Base-by-base conservation (phyloP, 2,797 vertebrate species). In the Nothura maculosa region DNA sequence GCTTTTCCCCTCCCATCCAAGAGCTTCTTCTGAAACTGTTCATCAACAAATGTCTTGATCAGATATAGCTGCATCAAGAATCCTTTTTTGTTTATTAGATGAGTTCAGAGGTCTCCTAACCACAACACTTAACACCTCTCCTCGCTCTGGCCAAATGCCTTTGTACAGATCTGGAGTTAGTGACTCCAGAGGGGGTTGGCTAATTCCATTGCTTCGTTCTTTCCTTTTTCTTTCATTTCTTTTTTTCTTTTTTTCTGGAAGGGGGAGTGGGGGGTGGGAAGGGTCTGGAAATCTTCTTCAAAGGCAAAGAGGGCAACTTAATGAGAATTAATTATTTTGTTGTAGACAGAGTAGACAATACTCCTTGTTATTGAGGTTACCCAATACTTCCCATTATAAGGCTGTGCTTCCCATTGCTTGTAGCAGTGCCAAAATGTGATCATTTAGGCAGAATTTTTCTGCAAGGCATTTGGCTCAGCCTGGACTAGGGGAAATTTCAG, bases 401-500 rank as follows among this genome's bases (percentile, higher is more conserved):
- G 12, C 43, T 74, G 25, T 32, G 34, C 76, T 90, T 95, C 43
- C 67, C 28, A 7, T 70, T 80, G 67, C 47, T 81, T 67, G 88
- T 63, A 70, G 40, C 30, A 55, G 58, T 4, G 34, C 13, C 74
- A 86, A 69, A 88, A 78, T 4, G 13, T 0, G 6, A 50, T 63
- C 5, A 21, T 76, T 84, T 43, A 69, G 78, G 81, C 45, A 90
- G 74, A 67, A 85, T 60, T 70, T 60, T 17, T 79, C 60, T 86
- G 28, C 16, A 34, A 43, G 55, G 47, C 22, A 34, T 84, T 87
- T 94, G 24, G 43, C 60, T 88, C 57, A 79, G 42, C 43, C 40
- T 90, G 45, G 66, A 62, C 30, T 69, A 77, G 43, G 43, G 27
- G 91, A 90, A 81, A 76, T 76, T 85, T 82, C 78, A 90, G 43